Evolutionary conservation across 2,113 vertebrate genomes (phyloP).

Genomic region (Tetrao urogallus): DNA sequence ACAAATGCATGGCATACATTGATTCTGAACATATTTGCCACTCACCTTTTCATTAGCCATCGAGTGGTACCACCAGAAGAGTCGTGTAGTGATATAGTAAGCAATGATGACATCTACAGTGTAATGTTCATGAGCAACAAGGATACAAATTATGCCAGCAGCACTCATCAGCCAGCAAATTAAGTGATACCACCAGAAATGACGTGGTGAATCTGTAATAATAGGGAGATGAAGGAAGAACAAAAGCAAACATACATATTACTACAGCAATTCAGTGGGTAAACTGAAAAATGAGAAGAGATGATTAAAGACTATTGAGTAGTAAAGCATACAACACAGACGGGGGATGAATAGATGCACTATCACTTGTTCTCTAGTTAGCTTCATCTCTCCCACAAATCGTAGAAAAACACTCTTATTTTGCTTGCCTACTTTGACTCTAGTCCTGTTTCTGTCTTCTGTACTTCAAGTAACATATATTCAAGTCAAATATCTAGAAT

Average conservation of each 20-base stretch:
- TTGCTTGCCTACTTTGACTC: background rate
- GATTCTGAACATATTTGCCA: background rate
- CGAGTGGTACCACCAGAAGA: constrained; percentile 98
- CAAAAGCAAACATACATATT: background rate
- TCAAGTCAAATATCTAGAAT: background rate
- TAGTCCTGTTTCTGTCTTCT: background rate
- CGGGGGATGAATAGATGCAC: background rate
- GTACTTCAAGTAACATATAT: background rate
- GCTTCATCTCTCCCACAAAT: background rate
- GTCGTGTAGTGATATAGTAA: constrained; percentile 94
- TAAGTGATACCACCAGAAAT: constrained; percentile 98
- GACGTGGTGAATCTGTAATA: constrained; percentile 89
- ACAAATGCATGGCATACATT: background rate
- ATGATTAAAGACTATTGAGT: background rate
- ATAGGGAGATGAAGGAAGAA: background rate
- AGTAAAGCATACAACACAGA: background rate
- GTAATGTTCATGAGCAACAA: constrained; percentile 96
- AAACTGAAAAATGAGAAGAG: background rate
- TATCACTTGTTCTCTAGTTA: background rate
- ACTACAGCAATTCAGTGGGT: background rate
- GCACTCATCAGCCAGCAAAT: constrained; percentile 95
- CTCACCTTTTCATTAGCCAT: constrained; percentile 96
- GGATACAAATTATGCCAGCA: constrained; percentile 91
- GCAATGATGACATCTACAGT: constrained; percentile 94
- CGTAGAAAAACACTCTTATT: background rate